Percentiles rank a stretch among this genome's conserved stretches.
phyloP scores from a whole-genome alignment of 2,113 vertebrate species.

The Agapornis roseicollis region DNA sequence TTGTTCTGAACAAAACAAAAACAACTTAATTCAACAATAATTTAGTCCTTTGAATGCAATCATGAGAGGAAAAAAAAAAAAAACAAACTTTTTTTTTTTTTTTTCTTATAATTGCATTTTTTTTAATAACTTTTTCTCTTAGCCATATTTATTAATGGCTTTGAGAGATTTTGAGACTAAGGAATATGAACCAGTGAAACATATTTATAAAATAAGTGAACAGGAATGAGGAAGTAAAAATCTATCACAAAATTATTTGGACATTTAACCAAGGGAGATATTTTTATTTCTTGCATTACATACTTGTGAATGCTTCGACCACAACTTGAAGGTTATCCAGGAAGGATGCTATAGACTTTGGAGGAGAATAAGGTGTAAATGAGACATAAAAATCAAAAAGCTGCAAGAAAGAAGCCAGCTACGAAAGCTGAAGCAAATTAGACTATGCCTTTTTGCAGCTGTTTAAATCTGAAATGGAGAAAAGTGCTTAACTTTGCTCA shows the following conservation, averaged over 20 bases:
- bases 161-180: not conserved
- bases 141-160: not conserved
- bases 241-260: not conserved
- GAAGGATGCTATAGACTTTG: not conserved
- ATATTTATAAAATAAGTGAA: not conserved
- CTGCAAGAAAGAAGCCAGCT: not conserved
- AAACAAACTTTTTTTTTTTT: not conserved
- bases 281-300: not conserved
- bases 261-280: not conserved
- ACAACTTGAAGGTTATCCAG: not conserved
- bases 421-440: not conserved
- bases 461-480: not conserved
- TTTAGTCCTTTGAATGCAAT: not conserved
- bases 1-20: not conserved
- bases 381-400: not conserved
- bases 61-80: not conserved
- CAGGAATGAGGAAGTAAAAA: not conserved
- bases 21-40: not conserved
- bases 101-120: not conserved
- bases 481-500: not conserved
- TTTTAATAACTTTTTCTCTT: not conserved
- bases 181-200: not conserved
- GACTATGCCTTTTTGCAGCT: not conserved
- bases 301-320: not conserved
- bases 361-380: not conserved